Evolutionary conservation across 1,140 invertebrate species (phyloP).

Genomic region (Drosophila kurseongensis): DNA sequence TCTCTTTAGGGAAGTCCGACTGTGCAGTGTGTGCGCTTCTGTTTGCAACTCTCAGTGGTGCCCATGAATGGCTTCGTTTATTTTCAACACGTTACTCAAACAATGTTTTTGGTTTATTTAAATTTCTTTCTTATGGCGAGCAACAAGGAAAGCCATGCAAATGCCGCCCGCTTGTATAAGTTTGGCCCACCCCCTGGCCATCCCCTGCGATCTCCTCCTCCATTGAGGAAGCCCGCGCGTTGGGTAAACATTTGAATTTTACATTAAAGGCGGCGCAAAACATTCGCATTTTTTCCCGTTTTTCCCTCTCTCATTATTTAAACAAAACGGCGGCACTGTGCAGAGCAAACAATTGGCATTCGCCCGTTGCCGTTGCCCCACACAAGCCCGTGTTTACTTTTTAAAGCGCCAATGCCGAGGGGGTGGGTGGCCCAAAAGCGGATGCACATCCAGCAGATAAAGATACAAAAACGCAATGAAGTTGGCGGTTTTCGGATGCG

Average conservation of each 20-base stretch:
- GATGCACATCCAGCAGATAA: conserved; percentile 57
- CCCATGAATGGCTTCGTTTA: conserved; percentile 79
- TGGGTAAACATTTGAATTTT: conserved; percentile 82
- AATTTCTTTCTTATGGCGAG: conserved; percentile 78
- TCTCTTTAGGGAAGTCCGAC: conserved; percentile 9
- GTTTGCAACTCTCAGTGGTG: conserved; percentile 57
- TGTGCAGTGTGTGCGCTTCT: conserved; percentile 22
- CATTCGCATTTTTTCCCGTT: conserved; percentile 68
- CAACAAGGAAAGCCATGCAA: conserved; percentile 78
- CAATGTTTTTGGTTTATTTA: conserved; percentile 83
- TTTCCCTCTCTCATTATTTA: conserved; percentile 64
- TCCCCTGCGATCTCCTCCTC: not conserved
- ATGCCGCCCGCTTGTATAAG: conserved; percentile 72
- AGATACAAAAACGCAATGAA: conserved; percentile 75
- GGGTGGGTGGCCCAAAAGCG: not conserved
- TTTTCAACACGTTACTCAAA: conserved; percentile 83
- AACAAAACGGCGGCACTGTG: conserved; percentile 79
- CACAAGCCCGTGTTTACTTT: conserved; percentile 57
- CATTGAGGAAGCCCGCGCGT: conserved; percentile 70
- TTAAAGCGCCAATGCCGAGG: conserved; percentile 77
- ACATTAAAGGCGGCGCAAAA: conserved; percentile 78
- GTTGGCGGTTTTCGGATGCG: conserved; percentile 51
- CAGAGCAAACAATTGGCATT: conserved; percentile 66
- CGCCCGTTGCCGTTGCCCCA: conserved; percentile 5
- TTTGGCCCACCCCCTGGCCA: conserved; percentile 17